Base-by-base conservation (phyloP, 2,888 invertebrate species). In the Himalopsyche japonica region DNA sequence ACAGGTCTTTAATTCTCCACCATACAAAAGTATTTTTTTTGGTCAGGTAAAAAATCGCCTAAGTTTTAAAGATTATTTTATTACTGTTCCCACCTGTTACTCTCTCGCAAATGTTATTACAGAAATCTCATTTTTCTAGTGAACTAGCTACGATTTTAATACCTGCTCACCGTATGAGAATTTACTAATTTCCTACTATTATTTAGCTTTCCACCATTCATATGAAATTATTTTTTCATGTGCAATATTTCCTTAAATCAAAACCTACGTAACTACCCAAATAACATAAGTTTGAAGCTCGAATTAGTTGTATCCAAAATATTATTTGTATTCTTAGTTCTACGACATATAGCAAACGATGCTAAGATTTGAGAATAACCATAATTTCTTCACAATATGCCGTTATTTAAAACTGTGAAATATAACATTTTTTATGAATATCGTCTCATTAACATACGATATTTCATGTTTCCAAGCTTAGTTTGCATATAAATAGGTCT, bases 401-500 rank as follows among this genome's bases (percentile, higher is more conserved):
- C 70, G 12, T 70, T 27, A 70, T 70, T 70, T 70, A 70, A 70
- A 70, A 70, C 70, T 70, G 70, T n/a, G n/a, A n/a, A n/a, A 27
- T 30, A 70, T 70, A 70, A 70, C 70, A 70, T 8, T 70, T 70
- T 27, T 70, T 70, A 70, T 70, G 12, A 27, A 70, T 70, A 30
- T 30, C 30, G 70, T 70, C 70, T 70, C 70, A 70, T 70, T 70
- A 30, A 70, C 70, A 70, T 70, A 12, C 70, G 70, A 27, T 70
- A 70, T 70, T 70, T 12, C 70, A 70, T 70, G 70, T 70, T 64
- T 70, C 70, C 27, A 70, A 77, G 18, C 34, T 37, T 77, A 77
- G 77, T 77, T 77, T 77, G 77, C 77, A 77, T 77, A 43, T 43
- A 77, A 77, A 77, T 43, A 37, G 77, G 34, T 77, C 77, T 43